These are phyloP conservation scores for Lasioglossum oenotherae DNA, from an alignment of 2,888 invertebrate species.

Conservation along the genomic window DNA sequence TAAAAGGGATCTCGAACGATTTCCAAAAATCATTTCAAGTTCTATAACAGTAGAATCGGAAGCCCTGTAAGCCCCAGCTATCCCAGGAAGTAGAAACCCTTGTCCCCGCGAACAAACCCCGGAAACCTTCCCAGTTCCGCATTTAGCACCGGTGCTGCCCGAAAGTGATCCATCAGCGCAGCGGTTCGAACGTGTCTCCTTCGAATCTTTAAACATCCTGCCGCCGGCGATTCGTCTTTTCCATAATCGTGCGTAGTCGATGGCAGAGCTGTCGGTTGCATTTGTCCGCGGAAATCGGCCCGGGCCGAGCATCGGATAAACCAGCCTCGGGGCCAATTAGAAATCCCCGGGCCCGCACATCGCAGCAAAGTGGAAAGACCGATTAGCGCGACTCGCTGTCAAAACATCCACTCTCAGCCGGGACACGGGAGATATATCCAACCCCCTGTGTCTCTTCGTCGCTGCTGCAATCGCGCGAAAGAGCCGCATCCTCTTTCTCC, in stretches of 20 bases:
- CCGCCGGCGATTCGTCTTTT: conserved; percentile 32
- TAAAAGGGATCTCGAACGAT: too few species aligned
- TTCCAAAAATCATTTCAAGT: not conserved
- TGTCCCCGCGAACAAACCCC: not conserved
- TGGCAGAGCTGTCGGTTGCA: conserved; percentile 47
- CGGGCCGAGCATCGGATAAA: conserved; percentile 46
- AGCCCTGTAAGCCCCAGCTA: not conserved
- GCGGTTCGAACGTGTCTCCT: not conserved
- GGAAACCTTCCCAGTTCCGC: not conserved
- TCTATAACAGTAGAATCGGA: not conserved
- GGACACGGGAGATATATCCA: conserved; percentile 43
- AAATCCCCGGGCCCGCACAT: conserved; percentile 64
- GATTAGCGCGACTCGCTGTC: conserved; percentile 82
- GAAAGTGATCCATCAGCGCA: conserved; percentile 5
- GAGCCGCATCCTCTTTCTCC: conserved; percentile 64
- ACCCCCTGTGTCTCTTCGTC: conserved; percentile 20
- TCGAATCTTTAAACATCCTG: not conserved
- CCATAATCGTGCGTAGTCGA: conserved; percentile 36
- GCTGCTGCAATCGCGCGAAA: conserved; percentile 51
- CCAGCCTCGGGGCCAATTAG: conserved; percentile 64
- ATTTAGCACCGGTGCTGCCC: not conserved
- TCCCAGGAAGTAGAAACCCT: not conserved
- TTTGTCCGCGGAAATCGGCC: conserved; percentile 57
- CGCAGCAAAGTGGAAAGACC: conserved; percentile 80
- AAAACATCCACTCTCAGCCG: conserved; percentile 77